Conservation (phyloP, 2,113 vertebrate species). For the Caloenas nicobarica region DNA sequence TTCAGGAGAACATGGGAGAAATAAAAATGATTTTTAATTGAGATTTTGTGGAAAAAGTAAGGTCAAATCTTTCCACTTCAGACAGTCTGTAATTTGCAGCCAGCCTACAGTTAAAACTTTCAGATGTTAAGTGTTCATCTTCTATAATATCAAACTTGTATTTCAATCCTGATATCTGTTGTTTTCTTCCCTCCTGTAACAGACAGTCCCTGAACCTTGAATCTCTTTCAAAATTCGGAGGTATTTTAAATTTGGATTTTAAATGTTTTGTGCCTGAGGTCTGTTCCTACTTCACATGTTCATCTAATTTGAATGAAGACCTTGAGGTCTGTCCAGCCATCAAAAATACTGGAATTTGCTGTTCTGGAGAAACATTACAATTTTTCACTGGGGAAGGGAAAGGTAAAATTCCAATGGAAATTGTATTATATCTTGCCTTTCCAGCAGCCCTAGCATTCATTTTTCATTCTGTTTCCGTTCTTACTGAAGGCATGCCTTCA, state of each 20-base stretch:
- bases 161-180: not conserved
- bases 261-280: slow-evolving; percentile 9
- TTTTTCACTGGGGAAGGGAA: slow-evolving; percentile 30
- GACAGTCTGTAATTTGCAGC: not conserved
- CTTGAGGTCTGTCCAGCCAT: slow-evolving; percentile 17
- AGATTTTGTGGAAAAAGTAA: not conserved
- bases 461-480: not conserved
- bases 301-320: slow-evolving; percentile 36
- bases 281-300: not conserved
- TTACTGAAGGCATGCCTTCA: not conserved
- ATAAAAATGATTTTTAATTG: not conserved
- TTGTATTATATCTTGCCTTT: not conserved
- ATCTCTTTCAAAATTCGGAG: not conserved
- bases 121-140: not conserved
- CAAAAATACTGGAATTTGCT: slow-evolving; percentile 32
- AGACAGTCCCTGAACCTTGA: not conserved
- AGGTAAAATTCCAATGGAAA: slow-evolving; percentile 50
- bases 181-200: not conserved
- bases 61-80: not conserved
- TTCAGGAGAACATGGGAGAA: not conserved
- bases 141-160: not conserved
- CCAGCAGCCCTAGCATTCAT: not conserved
- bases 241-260: slow-evolving; percentile 48
- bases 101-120: not conserved
- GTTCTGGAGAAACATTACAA: not conserved